These are phyloP conservation scores for Rhizomys pruinosus DNA, from an alignment of 2,113 vertebrate genomes.

Conservation along the genomic window DNA sequence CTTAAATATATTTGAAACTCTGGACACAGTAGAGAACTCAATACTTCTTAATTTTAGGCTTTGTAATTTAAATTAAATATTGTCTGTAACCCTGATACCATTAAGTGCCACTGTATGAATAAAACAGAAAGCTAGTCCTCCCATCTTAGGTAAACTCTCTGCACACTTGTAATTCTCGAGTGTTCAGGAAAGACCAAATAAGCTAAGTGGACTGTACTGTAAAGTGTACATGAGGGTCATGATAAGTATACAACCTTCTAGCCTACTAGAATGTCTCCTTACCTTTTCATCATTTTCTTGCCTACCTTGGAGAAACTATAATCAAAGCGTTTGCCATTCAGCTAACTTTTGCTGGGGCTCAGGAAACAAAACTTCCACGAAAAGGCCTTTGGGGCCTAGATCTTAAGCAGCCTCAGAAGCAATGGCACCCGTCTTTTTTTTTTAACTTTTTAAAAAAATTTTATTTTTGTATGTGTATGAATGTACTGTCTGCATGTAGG, in stretches of 20 bases:
- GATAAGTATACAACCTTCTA: not conserved
- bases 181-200: not conserved
- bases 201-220: not conserved
- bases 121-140: not conserved
- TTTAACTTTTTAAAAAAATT: too few relatives aligned
- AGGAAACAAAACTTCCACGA: not conserved
- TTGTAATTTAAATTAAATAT: not conserved
- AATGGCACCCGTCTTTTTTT: not conserved
- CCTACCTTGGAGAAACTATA: not conserved
- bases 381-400: too few relatives aligned
- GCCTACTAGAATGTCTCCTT: not conserved
- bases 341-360: not conserved
- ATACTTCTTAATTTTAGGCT: not conserved
- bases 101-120: not conserved
- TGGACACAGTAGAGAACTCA: not conserved
- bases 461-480: too few relatives aligned
- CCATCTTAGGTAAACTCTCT: not conserved
- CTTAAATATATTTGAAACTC: not conserved
- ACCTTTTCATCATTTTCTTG: not conserved
- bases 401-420: not conserved
- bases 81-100: not conserved
- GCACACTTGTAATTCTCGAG: not conserved
- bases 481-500: too few relatives aligned
- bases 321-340: not conserved
- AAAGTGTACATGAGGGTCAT: not conserved